Conservation (phyloP, 2,888 invertebrate genomes). For the Eutolmus rufibarbis region DNA sequence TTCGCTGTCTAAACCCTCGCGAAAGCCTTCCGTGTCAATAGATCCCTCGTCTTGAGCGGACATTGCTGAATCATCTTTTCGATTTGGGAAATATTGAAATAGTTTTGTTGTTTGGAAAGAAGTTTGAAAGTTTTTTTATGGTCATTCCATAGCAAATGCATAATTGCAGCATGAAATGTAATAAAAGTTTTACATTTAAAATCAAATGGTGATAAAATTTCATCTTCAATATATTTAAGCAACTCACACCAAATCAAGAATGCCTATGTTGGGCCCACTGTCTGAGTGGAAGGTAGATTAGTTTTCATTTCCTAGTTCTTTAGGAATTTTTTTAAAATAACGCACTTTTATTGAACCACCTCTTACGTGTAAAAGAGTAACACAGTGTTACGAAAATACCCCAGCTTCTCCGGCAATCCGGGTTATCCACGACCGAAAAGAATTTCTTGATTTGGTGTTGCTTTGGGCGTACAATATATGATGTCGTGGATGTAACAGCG, state of each 20-base stretch:
- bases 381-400: not conserved
- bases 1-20: slow-evolving; percentile 38
- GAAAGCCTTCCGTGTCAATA: slow-evolving; percentile 46
- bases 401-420: not conserved
- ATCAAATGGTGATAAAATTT: not conserved
- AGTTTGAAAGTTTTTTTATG: slow-evolving; percentile 31
- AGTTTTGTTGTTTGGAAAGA: not conserved
- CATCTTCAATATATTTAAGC: slow-evolving; percentile 19
- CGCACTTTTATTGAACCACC: not conserved
- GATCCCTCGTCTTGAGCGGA: slow-evolving; percentile 48
- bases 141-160: slow-evolving; percentile 40
- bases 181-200: slow-evolving; percentile 43
- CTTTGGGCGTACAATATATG: slow-evolving; percentile 40
- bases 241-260: slow-evolving; percentile 30
- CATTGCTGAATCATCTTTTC: slow-evolving; percentile 46
- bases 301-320: not conserved
- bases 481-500: slow-evolving; percentile 34
- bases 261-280: not conserved
- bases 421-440: not conserved
- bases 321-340: not conserved
- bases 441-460: slow-evolving; percentile 25
- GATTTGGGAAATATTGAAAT: not conserved
- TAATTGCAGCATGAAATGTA: slow-evolving; percentile 48
- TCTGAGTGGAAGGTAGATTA: not conserved
- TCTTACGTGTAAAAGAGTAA: not conserved